Conservation (phyloP, 2,113 vertebrate genomes). For the Ginglymostoma cirratum region DNA sequence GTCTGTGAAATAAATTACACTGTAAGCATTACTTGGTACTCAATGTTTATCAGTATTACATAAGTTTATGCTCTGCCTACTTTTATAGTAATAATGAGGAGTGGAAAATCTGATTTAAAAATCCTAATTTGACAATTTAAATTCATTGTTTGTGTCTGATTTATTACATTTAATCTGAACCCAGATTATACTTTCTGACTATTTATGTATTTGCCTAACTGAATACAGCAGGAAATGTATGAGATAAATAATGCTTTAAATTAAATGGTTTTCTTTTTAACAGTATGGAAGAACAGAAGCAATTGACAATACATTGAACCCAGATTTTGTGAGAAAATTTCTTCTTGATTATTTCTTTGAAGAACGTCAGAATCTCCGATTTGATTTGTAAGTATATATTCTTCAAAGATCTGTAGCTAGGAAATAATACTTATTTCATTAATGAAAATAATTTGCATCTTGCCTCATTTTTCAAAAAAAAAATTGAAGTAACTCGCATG, state of each 20-base stretch:
- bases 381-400: conserved; percentile 86
- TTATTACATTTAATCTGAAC: not conserved
- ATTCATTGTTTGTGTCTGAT: not conserved
- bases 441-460: not conserved
- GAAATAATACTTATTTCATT: not conserved
- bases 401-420: not conserved
- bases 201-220: not conserved
- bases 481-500: not conserved
- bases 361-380: conserved; percentile 89
- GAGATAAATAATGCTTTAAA: not conserved
- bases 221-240: not conserved
- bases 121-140: not conserved
- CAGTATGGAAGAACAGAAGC: conserved; percentile 96
- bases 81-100: not conserved
- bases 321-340: conserved; percentile 96
- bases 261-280: conserved; percentile 43
- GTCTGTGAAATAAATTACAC: not conserved
- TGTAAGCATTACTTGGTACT: not conserved
- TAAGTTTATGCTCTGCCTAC: not conserved
- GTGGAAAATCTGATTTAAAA: not conserved
- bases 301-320: conserved; percentile 96
- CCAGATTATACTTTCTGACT: not conserved
- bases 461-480: not conserved
- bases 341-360: conserved; percentile 98
- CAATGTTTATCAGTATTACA: not conserved